These are phyloP conservation scores for Neocrepidodera transversa DNA, from an alignment of 2,888 invertebrate genomes.

Conservation along the genomic window DNA sequence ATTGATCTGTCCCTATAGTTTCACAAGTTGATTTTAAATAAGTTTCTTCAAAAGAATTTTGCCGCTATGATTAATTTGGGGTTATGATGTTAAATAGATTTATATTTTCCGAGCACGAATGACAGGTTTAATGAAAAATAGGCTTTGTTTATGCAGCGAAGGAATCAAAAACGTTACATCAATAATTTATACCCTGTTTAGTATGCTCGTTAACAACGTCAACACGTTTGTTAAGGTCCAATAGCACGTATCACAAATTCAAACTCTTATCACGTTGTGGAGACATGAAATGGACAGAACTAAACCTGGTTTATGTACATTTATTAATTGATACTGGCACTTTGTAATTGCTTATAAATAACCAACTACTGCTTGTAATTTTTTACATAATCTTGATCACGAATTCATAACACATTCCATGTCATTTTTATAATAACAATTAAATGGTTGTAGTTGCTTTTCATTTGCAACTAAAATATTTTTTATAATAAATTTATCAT, in stretches of 20 bases:
- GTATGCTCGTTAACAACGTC: constrained; percentile 25
- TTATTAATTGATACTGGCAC: constrained; percentile 25
- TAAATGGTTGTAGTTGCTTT: neutral
- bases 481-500: no score
- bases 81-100: constrained; percentile 13
- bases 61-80: constrained; percentile 13
- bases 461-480: neutral
- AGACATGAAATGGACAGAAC: constrained; percentile 31
- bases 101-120: constrained; percentile 16
- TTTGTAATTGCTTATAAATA: constrained; percentile 18
- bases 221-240: constrained; percentile 33
- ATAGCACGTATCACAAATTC: constrained; percentile 28
- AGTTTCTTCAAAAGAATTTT: neutral
- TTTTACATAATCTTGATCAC: constrained; percentile 12
- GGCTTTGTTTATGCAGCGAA: constrained; percentile 18
- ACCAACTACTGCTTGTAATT: constrained; percentile 17
- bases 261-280: constrained; percentile 30
- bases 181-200: constrained; percentile 33
- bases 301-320: constrained; percentile 30
- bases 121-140: constrained; percentile 21
- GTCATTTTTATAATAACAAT: neutral
- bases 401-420: constrained; percentile 9
- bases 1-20: no score
- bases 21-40: no score
- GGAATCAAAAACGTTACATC: constrained; percentile 25